Base-by-base conservation (phyloP, 1,140 invertebrate species). In the Trichonephila clavipes region DNA sequence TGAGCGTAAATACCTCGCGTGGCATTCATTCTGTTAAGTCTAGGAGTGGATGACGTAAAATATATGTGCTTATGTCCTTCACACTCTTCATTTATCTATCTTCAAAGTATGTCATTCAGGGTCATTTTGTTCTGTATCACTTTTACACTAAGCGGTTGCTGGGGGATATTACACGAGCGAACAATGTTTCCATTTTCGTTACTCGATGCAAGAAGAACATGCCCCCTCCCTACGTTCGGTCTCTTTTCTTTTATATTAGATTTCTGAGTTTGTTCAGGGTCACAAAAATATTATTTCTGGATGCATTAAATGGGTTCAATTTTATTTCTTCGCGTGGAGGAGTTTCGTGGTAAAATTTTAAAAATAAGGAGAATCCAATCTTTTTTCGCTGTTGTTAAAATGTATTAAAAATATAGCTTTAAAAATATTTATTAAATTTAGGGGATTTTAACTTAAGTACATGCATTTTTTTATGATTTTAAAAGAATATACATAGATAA, bases 51-150 rank as follows among this genome's bases (percentile, higher is more conserved):
- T 85, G 82, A 85, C 82, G 58, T 44, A 58, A 85, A 59, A 85
- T 85, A 58, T 85, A 85, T 16, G 7, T 58, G 82, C 82, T 59
- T 58, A 59, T 62, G 34, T 62, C 85, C 24, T 34, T 61, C 85
- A 87, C 28, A 64, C 85, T 87, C 59, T 87, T 87, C 85, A 61
- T 87, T 87, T 87, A 87, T 87, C 85, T 28, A 64, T 87, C 85
- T 61, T 61, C 85, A 87, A 87, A 61, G 85, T 28, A 24, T 87
- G 85, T 87, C 85, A 61, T 87, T 87, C 85, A 64, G 62, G 66
- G 88, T 44, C 64, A 69, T 89, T 89, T 89, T 77, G 21, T 58
- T 69, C 2, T 69, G 66, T 44, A 72, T 89, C 62, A 88, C 86
- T 88, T 64, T 66, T 34, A 61, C 51, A 24, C n/a, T 61, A 85